Evolutionary conservation across 2,113 vertebrate genomes (phyloP).

Genomic region (Perca fluviatilis): DNA sequence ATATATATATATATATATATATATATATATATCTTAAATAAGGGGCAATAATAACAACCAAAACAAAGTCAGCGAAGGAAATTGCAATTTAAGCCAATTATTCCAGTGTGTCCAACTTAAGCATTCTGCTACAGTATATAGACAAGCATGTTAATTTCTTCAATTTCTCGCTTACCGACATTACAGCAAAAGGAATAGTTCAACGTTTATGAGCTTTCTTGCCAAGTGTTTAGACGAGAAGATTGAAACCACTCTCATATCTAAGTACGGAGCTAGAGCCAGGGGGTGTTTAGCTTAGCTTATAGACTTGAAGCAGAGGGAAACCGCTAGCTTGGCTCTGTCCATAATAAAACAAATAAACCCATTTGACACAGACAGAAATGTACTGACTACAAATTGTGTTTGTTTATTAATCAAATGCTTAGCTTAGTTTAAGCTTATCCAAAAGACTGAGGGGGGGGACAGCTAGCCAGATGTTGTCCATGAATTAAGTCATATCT

Average conservation of each 20-base stretch:
- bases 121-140: not conserved
- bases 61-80: not conserved
- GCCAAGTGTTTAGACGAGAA: not conserved
- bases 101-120: not conserved
- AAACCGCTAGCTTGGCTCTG: not conserved
- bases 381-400: not conserved
- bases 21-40: not conserved
- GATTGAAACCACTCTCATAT: not conserved
- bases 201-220: not conserved
- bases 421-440: not conserved
- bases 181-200: not conserved
- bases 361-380: not conserved
- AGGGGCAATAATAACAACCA: not conserved
- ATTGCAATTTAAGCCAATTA: no score
- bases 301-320: not conserved
- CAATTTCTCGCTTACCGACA: not conserved
- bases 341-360: not conserved
- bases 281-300: slow-evolving; percentile 2
- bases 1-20: no score
- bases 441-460: not conserved
- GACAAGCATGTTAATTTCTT: not conserved
- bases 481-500: not conserved
- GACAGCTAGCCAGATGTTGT: no score
- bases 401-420: not conserved
- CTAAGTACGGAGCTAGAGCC: not conserved